A percentile compares a stretch with the other conserved stretches of the same genome.
phyloP scores from a whole-genome alignment of 2,888 invertebrate species.

The Dryocosmus kuriphilus region DNA sequence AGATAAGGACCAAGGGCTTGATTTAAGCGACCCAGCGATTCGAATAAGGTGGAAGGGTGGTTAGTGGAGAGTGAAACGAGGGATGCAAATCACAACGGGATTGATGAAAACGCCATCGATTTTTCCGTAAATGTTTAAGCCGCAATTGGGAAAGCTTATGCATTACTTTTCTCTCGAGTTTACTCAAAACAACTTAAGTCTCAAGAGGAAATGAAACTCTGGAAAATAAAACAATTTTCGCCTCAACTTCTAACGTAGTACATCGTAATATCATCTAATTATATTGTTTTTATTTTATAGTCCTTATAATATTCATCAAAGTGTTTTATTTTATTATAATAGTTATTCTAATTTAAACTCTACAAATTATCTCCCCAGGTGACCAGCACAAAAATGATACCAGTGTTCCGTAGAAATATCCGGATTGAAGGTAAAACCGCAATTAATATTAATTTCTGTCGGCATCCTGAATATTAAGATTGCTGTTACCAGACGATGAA shows the following conservation, averaged over 20 bases:
- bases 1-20: constrained; percentile 57
- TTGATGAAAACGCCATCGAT: constrained; percentile 60
- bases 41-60: constrained; percentile 55
- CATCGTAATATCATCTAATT: not conserved
- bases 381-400: constrained; percentile 39
- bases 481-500: constrained; percentile 60
- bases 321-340: not conserved
- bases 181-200: constrained; percentile 7
- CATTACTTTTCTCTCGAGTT: constrained; percentile 25
- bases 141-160: constrained; percentile 31
- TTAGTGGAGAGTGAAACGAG: constrained; percentile 61
- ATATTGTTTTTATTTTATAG: not conserved
- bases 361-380: not conserved
- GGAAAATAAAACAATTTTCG: not conserved
- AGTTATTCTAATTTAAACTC: not conserved
- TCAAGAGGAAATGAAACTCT: not conserved
- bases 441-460: constrained; percentile 75
- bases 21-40: constrained; percentile 56
- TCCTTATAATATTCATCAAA: too few species aligned
- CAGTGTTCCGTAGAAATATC: constrained; percentile 42
- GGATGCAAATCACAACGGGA: constrained; percentile 59
- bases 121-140: constrained; percentile 59
- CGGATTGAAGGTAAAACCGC: constrained; percentile 69
- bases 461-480: constrained; percentile 74
- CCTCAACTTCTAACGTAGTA: not conserved